Conservation (phyloP, 2,113 vertebrate genomes). For the Anhinga anhinga region DNA sequence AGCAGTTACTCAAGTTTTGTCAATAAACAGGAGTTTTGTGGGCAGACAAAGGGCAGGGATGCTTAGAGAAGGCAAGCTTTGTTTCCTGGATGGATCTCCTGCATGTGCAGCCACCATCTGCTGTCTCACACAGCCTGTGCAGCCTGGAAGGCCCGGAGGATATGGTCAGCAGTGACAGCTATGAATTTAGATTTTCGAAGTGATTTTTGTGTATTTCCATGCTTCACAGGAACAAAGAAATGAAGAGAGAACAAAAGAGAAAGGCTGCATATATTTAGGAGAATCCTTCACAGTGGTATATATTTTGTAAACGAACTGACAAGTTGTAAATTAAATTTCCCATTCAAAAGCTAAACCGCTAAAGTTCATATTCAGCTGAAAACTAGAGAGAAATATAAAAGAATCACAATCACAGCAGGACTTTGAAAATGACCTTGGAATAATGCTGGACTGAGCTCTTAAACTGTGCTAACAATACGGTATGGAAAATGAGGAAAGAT, state of each 20-base stretch:
- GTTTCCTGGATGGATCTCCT: not conserved
- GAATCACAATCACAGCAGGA: slow-evolving; percentile 61
- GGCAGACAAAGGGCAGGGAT: not conserved
- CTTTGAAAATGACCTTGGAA: slow-evolving; percentile 69
- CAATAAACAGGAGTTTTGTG: not conserved
- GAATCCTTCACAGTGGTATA: not conserved
- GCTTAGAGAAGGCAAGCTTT: not conserved
- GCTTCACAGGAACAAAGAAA: slow-evolving; percentile 28
- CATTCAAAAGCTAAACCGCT: slow-evolving; percentile 48
- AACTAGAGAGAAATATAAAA: slow-evolving; percentile 60
- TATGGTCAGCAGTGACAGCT: not conserved
- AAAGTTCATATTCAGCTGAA: slow-evolving; percentile 66
- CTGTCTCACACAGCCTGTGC: not conserved
- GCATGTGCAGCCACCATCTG: not conserved
- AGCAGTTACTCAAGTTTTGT: not conserved
- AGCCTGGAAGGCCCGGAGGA: not conserved
- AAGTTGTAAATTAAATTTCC: slow-evolving; percentile 68
- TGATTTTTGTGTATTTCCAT: not conserved
- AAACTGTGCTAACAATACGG: not conserved
- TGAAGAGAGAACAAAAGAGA: not conserved
- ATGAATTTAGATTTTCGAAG: not conserved
- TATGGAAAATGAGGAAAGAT: not conserved
- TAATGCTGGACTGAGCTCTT: slow-evolving; percentile 47
- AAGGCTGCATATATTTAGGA: slow-evolving; percentile 14
- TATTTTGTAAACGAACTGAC: slow-evolving; percentile 39